These are phyloP conservation scores for Conus betulinus DNA, from an alignment of 1,140 invertebrate species.

Conservation along the genomic window DNA sequence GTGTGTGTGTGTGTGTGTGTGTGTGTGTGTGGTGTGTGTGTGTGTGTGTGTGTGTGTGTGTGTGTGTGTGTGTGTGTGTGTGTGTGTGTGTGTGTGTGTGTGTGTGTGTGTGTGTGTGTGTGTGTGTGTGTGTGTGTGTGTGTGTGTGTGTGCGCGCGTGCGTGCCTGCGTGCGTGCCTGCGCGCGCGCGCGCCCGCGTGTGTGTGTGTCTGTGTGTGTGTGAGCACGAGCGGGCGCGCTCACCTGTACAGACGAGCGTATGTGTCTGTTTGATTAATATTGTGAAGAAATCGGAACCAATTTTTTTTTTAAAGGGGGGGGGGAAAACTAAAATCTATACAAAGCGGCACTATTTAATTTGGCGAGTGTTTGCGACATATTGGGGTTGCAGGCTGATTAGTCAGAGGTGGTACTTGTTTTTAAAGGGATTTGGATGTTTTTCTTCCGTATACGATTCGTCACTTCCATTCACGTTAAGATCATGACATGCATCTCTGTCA, in stretches of 20 bases:
- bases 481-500: no score
- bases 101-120: neutral
- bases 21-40: conserved; percentile 20
- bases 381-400: no score
- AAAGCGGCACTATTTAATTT: no score
- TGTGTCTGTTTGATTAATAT: neutral
- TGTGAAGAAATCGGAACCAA: no score
- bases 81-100: neutral
- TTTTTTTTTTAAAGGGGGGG: no score
- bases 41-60: conserved; percentile 21
- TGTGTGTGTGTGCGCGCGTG: neutral
- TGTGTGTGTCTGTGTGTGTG: neutral
- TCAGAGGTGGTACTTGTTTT: no score
- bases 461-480: no score
- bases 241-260: neutral
- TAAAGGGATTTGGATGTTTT: no score
- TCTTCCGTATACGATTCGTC: no score
- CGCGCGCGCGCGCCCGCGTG: neutral
- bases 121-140: neutral
- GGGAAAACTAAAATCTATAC: no score
- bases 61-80: neutral
- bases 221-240: neutral
- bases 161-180: neutral
- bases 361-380: no score
- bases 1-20: neutral